Conservation (phyloP, 2,888 invertebrate species). For the Agrenia bidenticulata region DNA sequence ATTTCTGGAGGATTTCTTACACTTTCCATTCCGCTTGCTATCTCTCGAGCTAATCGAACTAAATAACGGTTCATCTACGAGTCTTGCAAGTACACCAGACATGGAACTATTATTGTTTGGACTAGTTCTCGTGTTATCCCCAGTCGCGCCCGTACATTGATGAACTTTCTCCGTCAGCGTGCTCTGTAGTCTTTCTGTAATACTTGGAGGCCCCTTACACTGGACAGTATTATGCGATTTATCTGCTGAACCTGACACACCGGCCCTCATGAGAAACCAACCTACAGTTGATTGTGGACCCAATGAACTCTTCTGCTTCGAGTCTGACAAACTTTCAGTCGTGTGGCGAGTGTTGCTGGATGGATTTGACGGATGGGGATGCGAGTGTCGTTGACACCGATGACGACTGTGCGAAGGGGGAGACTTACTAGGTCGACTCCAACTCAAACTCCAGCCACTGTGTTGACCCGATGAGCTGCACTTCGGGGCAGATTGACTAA, state of each 20-base stretch:
- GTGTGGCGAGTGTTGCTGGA: conserved; percentile 21
- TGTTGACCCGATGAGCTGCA: conserved; percentile 46
- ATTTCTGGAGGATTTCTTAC: conserved; percentile 44
- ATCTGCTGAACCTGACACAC: background rate
- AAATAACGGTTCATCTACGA: conserved; percentile 43
- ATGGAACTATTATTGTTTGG: conserved; percentile 41
- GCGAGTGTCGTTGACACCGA: conserved; percentile 46
- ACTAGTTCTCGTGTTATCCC: conserved; percentile 43
- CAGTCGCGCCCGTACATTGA: conserved; percentile 42
- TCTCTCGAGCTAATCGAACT: conserved; percentile 41
- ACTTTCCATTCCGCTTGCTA: conserved; percentile 42
- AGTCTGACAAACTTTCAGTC: conserved; percentile 11
- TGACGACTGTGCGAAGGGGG: conserved; percentile 47
- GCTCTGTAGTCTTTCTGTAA: conserved; percentile 30
- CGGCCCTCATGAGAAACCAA: background rate
- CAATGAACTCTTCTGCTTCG: conserved; percentile 11
- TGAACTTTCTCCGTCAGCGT: conserved; percentile 41
- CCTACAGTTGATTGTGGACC: background rate
- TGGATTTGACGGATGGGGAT: conserved; percentile 39
- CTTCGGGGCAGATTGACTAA: conserved; percentile 19
- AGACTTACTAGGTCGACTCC: conserved; percentile 49
- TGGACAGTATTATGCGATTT: conserved; percentile 22
- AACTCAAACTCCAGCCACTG: conserved; percentile 48
- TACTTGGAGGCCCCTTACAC: conserved; percentile 24
- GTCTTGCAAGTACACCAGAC: conserved; percentile 45